These are phyloP conservation scores for Thecophora atra DNA, from an alignment of 2,888 invertebrate species.

Conservation along the genomic window DNA sequence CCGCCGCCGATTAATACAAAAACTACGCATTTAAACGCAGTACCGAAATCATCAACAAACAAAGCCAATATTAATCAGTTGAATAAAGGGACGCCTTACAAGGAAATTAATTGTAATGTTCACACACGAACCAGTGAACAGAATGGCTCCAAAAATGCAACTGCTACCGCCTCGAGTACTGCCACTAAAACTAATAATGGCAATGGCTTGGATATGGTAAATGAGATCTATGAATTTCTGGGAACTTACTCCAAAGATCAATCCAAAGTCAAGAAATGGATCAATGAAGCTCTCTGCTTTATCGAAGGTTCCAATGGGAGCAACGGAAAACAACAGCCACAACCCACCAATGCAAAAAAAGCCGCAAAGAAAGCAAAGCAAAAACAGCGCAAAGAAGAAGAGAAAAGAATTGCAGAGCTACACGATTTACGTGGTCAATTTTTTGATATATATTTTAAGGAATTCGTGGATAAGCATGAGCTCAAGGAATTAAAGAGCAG, in stretches of 20 bases:
- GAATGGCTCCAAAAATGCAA: background rate
- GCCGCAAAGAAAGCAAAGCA: slow-evolving; percentile 66
- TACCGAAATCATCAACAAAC: slow-evolving; percentile 8
- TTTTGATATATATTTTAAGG: slow-evolving; percentile 64
- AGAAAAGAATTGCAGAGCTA: slow-evolving; percentile 61
- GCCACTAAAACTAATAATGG: slow-evolving; percentile 43
- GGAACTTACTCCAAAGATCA: slow-evolving; percentile 59
- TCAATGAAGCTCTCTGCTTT: slow-evolving; percentile 62
- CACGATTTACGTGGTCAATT: slow-evolving; percentile 62
- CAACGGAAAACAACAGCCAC: slow-evolving; percentile 55
- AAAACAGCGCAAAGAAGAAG: slow-evolving; percentile 64
- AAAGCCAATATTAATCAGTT: slow-evolving; percentile 20
- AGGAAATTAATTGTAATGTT: background rate
- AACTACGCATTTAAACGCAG: slow-evolving; percentile 35
- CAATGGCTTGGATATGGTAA: slow-evolving; percentile 56
- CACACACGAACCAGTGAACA: background rate
- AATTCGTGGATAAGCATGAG: slow-evolving; percentile 61
- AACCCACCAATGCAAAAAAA: slow-evolving; percentile 62
- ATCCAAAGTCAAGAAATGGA: slow-evolving; percentile 60
- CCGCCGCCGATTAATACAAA: slow-evolving; percentile 36
- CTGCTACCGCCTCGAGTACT: slow-evolving; percentile 9
- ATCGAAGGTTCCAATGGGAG: slow-evolving; percentile 58
- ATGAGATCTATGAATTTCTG: slow-evolving; percentile 60
- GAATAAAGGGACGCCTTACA: background rate
- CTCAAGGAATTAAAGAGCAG: slow-evolving; percentile 57